These are phyloP conservation scores for Brachionus asplanchnoidis DNA, from an alignment of 1,140 invertebrate species.

Conservation along the genomic window DNA sequence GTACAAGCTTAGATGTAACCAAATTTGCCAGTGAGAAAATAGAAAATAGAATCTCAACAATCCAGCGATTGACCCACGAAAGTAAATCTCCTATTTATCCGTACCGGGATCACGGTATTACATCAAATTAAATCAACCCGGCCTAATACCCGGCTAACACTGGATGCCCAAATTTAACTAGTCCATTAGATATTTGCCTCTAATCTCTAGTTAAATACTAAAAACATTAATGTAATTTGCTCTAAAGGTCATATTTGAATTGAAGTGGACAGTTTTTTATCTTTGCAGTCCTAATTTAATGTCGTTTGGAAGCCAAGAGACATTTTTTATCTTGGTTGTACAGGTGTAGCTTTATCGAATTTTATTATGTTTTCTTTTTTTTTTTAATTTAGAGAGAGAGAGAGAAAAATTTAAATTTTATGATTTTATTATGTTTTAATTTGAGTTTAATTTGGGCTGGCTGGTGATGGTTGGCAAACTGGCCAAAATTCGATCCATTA, in stretches of 20 bases:
- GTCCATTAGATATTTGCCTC: not conserved
- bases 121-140: not conserved
- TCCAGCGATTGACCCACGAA: not conserved
- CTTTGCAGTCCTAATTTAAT: not conserved
- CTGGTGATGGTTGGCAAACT: not conserved
- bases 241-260: not conserved
- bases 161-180: not conserved
- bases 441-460: not conserved
- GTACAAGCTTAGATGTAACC: not conserved
- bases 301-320: not conserved
- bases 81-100: not conserved
- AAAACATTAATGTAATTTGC: not conserved
- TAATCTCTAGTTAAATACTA: not conserved
- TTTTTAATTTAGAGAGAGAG: not conserved
- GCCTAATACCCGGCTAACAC: not conserved
- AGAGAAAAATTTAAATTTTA: not conserved
- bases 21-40: not conserved
- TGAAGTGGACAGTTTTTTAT: not conserved
- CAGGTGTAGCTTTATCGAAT: not conserved
- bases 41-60: not conserved
- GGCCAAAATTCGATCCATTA: not conserved
- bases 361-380: not conserved
- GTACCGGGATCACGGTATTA: not conserved
- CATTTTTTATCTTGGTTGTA: not conserved
- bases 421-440: constrained; percentile 6